A percentile compares a stretch with the other conserved stretches of the same genome.
phyloP scores from a whole-genome alignment of 2,888 invertebrate species.

The Eumacrocentrus americanus region DNA sequence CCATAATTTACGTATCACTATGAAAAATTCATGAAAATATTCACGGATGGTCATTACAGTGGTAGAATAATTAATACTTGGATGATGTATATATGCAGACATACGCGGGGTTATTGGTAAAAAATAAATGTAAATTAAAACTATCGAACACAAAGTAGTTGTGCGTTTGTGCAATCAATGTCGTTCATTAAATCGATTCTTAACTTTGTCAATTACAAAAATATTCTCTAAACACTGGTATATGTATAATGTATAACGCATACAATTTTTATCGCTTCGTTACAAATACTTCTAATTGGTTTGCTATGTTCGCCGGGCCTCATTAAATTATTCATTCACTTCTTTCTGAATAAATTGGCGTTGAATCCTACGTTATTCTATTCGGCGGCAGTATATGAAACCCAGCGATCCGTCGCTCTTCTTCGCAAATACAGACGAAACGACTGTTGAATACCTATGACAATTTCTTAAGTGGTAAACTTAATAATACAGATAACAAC shows the following conservation, averaged over 20 bases:
- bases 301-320: too few species aligned
- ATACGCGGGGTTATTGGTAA: neutral
- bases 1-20: neutral
- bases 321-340: neutral
- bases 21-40: neutral
- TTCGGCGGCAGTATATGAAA: conserved; percentile 13
- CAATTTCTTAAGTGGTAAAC: neutral
- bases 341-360: too few species aligned
- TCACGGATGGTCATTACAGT: neutral
- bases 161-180: neutral
- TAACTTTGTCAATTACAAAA: conserved; percentile 44
- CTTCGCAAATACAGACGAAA: too few species aligned
- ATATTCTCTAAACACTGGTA: conserved; percentile 41
- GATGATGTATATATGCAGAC: conserved; percentile 4
- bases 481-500: neutral
- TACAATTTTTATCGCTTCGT: conserved; percentile 22
- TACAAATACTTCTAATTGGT: conserved; percentile 8
- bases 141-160: neutral
- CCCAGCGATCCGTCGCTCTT: too few species aligned
- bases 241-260: conserved; percentile 27
- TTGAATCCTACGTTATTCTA: neutral
- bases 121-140: neutral
- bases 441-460: too few species aligned
- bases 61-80: conserved; percentile 9
- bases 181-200: neutral